Percentiles rank a stretch among this genome's conserved stretches.
These are phyloP conservation scores for Octopus sinensis DNA, from an alignment of 1,140 invertebrate genomes.

Conservation along the genomic window DNA sequence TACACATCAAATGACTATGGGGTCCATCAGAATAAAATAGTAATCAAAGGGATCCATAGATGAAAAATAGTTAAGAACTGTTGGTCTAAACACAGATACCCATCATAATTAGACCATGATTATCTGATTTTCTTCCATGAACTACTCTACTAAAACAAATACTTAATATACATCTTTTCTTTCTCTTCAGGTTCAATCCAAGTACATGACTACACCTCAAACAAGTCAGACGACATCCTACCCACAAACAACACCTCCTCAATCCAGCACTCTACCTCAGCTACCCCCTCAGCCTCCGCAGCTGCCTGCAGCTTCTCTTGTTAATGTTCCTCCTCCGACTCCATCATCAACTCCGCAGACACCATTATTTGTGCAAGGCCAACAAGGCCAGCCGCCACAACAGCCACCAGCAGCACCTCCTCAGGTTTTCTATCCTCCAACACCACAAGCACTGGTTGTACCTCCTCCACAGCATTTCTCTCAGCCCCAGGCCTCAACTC, in stretches of 20 bases:
- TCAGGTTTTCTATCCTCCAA: not conserved
- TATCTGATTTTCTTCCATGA: too few species aligned
- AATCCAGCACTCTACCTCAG: not conserved
- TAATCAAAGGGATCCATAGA: too few species aligned
- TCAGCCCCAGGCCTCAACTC: not conserved
- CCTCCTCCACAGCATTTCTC: not conserved
- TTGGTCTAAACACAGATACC: too few species aligned
- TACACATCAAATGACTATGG: too few species aligned
- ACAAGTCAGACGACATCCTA: not conserved
- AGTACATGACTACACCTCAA: slow-evolving; percentile 4
- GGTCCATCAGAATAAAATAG: too few species aligned
- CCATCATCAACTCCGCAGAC: not conserved
- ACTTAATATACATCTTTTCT: too few species aligned
- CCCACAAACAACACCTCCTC: not conserved
- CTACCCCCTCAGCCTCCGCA: not conserved
- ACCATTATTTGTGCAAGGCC: not conserved
- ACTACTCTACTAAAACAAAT: too few species aligned
- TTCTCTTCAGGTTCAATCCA: not conserved
- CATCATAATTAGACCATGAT: too few species aligned
- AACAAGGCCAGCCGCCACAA: not conserved
- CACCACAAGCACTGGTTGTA: not conserved
- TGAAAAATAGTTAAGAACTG: too few species aligned
- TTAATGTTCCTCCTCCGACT: not conserved
- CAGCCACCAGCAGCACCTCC: not conserved
- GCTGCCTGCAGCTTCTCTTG: not conserved